Base-by-base conservation (phyloP, 2,888 invertebrate species). In the Eupsilia transversa region DNA sequence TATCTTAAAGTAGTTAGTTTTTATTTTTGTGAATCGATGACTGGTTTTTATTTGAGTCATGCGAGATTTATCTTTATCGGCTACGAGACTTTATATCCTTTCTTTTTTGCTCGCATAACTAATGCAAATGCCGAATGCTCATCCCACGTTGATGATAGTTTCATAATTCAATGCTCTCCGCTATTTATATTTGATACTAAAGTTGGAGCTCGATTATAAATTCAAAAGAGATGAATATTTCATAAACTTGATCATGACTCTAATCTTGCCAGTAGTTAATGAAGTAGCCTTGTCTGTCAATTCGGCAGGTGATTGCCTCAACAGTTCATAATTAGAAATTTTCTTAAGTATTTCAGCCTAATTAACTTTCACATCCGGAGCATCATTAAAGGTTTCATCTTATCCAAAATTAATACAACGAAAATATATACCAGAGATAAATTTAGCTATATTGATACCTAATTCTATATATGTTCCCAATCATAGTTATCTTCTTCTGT, bases 21-120 rank as follows among this genome's bases (percentile, higher is more conserved):
- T 91, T 92, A 91, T 90, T 89, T 89, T 88, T 87, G 87, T 88
- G 85, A 89, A 88, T 85, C 88, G 85, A 90, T 90, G 89, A 90
- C 90, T 90, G 85, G 91, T 90, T 83, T 78, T 91, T 86, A 86
- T 89, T 91, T 90, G 91, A 92, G 83, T 92, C 92, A 92, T 90
- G 85, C 87, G 82, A 89, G 88, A 91, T 89, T 89, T 83, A 90
- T 91, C 87, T 87, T 88, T 65, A 65, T 85, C 82, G 69, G 76
- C 77, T 72, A 77, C 73, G 84, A 87, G 80, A 83, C 84, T 88
- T 88, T 86, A 87, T 78, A 86, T 82, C 81, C 83, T 85, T 89
- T 88, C 89, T 82, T 90, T 92, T 93, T 93, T 93, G 87, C 90
- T 89, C 87, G 85, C 87, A 89, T 91, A 88, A 86, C 88, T 91